Conservation (phyloP, 2,113 vertebrate species). For the Amia ocellicauda region DNA sequence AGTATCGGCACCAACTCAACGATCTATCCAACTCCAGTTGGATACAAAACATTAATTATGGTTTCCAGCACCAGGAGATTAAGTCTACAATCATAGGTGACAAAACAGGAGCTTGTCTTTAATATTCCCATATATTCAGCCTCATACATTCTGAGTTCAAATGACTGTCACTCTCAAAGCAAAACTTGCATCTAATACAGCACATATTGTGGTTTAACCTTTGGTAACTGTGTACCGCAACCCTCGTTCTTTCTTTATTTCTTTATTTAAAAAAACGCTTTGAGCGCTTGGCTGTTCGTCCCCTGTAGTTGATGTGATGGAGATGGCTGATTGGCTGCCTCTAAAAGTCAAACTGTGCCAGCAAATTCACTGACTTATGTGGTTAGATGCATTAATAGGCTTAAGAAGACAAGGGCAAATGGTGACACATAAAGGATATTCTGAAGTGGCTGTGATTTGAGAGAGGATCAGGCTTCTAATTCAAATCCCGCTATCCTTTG, state of each 20-base stretch:
- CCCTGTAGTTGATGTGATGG: constrained; percentile 54
- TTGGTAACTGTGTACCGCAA: constrained; percentile 19
- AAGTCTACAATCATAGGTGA: no score
- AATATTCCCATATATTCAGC: no score
- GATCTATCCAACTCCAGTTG: no score
- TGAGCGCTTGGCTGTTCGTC: constrained; percentile 42
- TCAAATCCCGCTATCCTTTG: constrained; percentile 69
- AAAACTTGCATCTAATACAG: not conserved
- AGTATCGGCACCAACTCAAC: no score
- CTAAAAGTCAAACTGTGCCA: constrained; percentile 58
- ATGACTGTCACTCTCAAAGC: no score
- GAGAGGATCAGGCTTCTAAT: constrained; percentile 69
- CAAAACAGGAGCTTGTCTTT: no score
- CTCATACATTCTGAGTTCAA: no score
- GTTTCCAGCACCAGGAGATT: no score
- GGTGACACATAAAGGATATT: constrained; percentile 70
- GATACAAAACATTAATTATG: no score
- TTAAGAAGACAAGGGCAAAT: constrained; percentile 66
- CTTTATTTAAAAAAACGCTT: constrained; percentile 50
- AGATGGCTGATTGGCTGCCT: constrained; percentile 48
- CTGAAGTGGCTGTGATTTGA: constrained; percentile 59
- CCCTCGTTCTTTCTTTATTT: no score
- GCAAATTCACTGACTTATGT: constrained; percentile 65
- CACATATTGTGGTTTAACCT: constrained; percentile 18
- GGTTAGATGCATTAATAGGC: constrained; percentile 73